These are phyloP conservation scores for Diuraphis noxia DNA, from an alignment of 1,140 invertebrate species.

Conservation along the genomic window DNA sequence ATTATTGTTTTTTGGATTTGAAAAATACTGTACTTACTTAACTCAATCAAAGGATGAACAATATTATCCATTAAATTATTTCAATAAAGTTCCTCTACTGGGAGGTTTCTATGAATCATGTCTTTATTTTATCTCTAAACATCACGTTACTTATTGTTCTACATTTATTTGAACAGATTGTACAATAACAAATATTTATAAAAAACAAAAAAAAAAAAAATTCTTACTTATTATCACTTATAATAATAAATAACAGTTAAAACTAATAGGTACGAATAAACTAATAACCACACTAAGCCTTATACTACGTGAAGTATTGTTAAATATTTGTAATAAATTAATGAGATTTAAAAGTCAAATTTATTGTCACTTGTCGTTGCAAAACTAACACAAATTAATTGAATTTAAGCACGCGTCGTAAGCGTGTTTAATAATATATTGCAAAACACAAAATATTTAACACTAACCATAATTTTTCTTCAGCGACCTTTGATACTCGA, in stretches of 20 bases:
- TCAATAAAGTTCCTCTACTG: too few species aligned
- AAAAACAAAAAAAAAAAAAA: too few species aligned
- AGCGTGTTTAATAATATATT: neutral
- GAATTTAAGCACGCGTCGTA: neutral
- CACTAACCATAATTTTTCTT: constrained; percentile 49
- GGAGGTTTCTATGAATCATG: too few species aligned
- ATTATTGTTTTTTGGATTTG: too few species aligned
- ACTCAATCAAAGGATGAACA: neutral
- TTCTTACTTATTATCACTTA: neutral
- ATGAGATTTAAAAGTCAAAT: neutral
- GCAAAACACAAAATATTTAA: neutral
- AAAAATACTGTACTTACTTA: constrained; percentile 14
- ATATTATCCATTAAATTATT: neutral
- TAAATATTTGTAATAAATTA: neutral
- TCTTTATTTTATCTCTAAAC: too few species aligned
- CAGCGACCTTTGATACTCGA: constrained; percentile 41
- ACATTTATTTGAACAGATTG: too few species aligned
- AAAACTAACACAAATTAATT: neutral
- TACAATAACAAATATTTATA: too few species aligned
- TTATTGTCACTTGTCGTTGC: neutral
- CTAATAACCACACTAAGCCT: neutral
- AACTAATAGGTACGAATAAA: too few species aligned
- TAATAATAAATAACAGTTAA: too few species aligned
- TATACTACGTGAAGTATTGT: neutral
- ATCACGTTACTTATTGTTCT: too few species aligned